A percentile compares a stretch with the other conserved stretches of the same genome.
Conservation (phyloP, 2,113 vertebrate species). For the Poeciliopsis turrubarensis region DNA sequence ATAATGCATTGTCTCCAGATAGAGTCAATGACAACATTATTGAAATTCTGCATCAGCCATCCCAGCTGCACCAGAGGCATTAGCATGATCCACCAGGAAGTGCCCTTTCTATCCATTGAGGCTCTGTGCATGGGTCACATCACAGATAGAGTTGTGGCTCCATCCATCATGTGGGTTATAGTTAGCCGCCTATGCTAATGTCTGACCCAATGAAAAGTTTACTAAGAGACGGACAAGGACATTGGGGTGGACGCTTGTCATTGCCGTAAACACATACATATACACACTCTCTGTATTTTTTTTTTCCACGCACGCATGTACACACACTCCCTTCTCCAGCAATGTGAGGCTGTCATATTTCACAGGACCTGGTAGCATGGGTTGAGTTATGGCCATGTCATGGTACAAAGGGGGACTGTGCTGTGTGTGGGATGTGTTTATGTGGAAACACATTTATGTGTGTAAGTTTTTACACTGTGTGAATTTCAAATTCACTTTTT, state of each 20-base stretch:
- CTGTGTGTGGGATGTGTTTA: constrained; percentile 63
- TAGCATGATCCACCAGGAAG: constrained; percentile 78
- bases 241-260: constrained; percentile 74
- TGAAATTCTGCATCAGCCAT: constrained; percentile 69
- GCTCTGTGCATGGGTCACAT: constrained; percentile 77
- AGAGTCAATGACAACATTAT: constrained; percentile 59
- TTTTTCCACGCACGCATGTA: constrained; percentile 19
- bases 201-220: constrained; percentile 80
- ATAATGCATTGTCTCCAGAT: constrained; percentile 42
- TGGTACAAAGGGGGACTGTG: constrained; percentile 61
- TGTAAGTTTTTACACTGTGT: constrained; percentile 46
- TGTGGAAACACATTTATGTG: constrained; percentile 41
- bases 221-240: constrained; percentile 81
- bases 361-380: constrained; percentile 72
- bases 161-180: constrained; percentile 81
- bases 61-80: constrained; percentile 68
- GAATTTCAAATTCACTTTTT: constrained; percentile 45
- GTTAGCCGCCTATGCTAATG: constrained; percentile 80
- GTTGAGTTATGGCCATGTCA: constrained; percentile 83
- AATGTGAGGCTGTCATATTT: constrained; percentile 79
- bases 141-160: constrained; percentile 77
- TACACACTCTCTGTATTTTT: background rate
- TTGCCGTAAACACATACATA: constrained; percentile 65
- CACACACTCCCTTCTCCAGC: constrained; percentile 46
- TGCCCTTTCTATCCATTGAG: constrained; percentile 78